Evolutionary conservation across 2,797 vertebrate genomes (phyloP), one percentile per base, ranked within the genome.

Genomic region (Poeciliopsis gracilis): DNA sequence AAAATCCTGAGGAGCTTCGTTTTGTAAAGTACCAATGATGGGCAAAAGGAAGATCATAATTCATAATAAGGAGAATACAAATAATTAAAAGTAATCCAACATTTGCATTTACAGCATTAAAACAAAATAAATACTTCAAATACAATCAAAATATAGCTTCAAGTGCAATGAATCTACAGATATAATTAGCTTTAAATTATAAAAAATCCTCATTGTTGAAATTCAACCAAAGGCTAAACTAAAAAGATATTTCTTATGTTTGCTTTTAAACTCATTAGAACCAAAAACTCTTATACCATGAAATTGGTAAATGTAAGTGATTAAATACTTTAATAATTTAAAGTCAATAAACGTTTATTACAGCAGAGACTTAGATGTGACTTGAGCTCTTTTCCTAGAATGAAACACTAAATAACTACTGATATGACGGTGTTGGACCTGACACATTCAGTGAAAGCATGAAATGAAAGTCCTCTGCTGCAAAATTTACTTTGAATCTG

Each of bases 401-500:
- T 74, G 8, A 81, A 83, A 55, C 47, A 53, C 1, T 2, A 23
- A 6, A 28, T 41, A 41, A 43, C 23, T 30, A n/a, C 38, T 55
- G 70, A 61, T 20, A n/a, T 76, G 55, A 73, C 49, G 25, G 11
- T 38, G 20, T n/a, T 36, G 38, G 63, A 36, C 3, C 23, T 74
- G 38, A 73, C 5, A 57, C 3, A 0, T 78, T 73, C 61, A 43
- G 4, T 73, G 16, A 73, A 85, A 77, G 23, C 4, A 25, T 10
- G 36, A 83, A 55, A 45, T 0, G 12, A 79, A 83, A 84, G 72
- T 33, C 28, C 28, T 61, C 28, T 47, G 9, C 4, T 69, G 0
- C 49, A 41, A 6, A 66, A 45, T 45, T 74, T 53, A 72, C 30
- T 74, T 55, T 38, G 57, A 69, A 55, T 23, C 28, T 85, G 79